These are phyloP conservation scores for Ruditapes philippinarum DNA, from an alignment of 1,140 invertebrate species.

Conservation along the genomic window DNA sequence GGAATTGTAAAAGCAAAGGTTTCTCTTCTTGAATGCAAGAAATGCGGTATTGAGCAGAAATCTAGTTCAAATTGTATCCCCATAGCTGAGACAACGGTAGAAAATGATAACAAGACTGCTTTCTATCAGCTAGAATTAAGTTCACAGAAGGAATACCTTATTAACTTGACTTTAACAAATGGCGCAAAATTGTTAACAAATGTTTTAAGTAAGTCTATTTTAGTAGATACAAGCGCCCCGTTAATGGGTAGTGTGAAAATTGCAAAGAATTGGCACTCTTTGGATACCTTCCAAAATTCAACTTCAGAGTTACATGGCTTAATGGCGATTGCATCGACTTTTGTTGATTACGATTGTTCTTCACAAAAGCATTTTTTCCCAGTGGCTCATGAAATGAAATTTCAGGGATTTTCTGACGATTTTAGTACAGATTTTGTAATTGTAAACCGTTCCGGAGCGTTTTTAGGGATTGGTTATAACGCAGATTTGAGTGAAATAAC, in stretches of 20 bases:
- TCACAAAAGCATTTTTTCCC: conserved; percentile 7
- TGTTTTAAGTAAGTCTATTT: background rate
- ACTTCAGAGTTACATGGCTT: background rate
- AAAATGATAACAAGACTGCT: background rate
- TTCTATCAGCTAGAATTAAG: conserved; percentile 37
- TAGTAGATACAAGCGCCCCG: background rate
- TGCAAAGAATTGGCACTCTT: background rate
- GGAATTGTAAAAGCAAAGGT: background rate
- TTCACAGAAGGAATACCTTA: background rate
- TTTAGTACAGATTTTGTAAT: conserved; percentile 34
- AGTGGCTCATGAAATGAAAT: background rate
- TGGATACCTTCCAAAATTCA: background rate
- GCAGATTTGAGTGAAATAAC: background rate
- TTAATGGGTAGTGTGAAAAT: background rate
- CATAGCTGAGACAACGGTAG: background rate
- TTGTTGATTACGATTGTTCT: background rate
- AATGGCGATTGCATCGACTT: background rate
- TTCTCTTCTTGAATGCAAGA: background rate
- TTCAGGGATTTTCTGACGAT: background rate
- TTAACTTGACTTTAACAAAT: background rate
- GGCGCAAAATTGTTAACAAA: background rate
- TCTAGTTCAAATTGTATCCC: background rate
- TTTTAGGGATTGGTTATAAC: conserved; percentile 36
- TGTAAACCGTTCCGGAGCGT: conserved; percentile 15
- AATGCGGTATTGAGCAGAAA: background rate